Evolutionary conservation across 2,888 invertebrate species (phyloP).

Genomic region (Caenorhabditis sp.): DNA sequence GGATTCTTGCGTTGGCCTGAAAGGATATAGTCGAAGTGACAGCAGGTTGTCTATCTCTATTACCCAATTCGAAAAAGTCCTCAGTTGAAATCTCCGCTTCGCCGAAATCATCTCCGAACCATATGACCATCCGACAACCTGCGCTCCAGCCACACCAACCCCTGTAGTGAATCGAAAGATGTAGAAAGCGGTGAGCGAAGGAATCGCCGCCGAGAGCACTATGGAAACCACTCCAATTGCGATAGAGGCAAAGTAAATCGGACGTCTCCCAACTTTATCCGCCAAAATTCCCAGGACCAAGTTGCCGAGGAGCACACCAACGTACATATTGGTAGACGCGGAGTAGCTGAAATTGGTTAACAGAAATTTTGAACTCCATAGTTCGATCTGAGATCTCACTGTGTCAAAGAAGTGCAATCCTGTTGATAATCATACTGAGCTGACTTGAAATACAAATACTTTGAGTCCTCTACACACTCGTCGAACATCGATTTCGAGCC

Average conservation of each 20-base stretch:
- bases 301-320: constrained; percentile 53
- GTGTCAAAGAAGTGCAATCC: constrained; percentile 49
- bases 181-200: constrained; percentile 42
- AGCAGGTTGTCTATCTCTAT: no score
- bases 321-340: constrained; percentile 50
- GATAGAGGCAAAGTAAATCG: constrained; percentile 48
- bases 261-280: constrained; percentile 58
- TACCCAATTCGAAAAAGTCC: constrained; percentile 64
- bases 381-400: constrained; percentile 2
- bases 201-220: constrained; percentile 44
- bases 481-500: constrained; percentile 22
- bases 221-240: constrained; percentile 47
- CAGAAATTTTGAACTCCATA: background rate
- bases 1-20: constrained; percentile 60
- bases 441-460: constrained; percentile 50
- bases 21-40: background rate
- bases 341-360: constrained; percentile 36
- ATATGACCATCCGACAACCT: constrained; percentile 63
- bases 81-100: constrained; percentile 52
- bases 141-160: constrained; percentile 52
- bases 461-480: constrained; percentile 48
- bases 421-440: constrained; percentile 64
- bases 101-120: constrained; percentile 63
- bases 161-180: constrained; percentile 60
- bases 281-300: constrained; percentile 51